Conservation (phyloP, 2,113 vertebrate genomes). For the Aegithalos caudatus region DNA sequence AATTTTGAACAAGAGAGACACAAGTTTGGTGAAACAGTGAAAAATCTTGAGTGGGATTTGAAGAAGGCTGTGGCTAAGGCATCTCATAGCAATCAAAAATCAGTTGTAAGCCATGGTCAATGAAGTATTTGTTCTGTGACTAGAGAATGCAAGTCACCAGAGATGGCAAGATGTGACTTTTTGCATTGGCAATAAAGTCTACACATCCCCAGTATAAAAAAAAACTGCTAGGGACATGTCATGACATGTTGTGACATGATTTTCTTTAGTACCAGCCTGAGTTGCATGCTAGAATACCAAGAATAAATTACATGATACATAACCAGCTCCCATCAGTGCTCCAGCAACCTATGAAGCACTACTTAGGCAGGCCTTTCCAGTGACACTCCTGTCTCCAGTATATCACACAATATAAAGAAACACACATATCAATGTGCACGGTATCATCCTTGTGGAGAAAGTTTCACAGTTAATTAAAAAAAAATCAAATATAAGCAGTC, state of each 20-base stretch:
- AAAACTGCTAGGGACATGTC: not conserved
- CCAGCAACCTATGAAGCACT: not conserved
- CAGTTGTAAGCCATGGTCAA: not conserved
- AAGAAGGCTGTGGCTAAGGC: not conserved
- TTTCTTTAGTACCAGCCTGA: not conserved
- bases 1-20: not conserved
- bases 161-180: not conserved
- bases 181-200: not conserved
- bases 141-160: not conserved
- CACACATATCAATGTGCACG: not conserved
- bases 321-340: not conserved
- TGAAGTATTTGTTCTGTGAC: not conserved
- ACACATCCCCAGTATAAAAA: not conserved
- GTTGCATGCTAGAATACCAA: not conserved
- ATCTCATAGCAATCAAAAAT: not conserved
- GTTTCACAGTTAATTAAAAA: slow-evolving; percentile 67
- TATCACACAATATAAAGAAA: not conserved
- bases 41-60: not conserved
- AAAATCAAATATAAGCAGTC: slow-evolving; percentile 66
- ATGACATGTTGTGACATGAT: not conserved
- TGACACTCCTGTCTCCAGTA: not conserved
- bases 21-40: not conserved
- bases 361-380: not conserved
- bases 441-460: slow-evolving; percentile 14
- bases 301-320: not conserved